phyloP scores from a whole-genome alignment of 2,113 vertebrate genomes.

The Lepisosteus oculatus region DNA sequence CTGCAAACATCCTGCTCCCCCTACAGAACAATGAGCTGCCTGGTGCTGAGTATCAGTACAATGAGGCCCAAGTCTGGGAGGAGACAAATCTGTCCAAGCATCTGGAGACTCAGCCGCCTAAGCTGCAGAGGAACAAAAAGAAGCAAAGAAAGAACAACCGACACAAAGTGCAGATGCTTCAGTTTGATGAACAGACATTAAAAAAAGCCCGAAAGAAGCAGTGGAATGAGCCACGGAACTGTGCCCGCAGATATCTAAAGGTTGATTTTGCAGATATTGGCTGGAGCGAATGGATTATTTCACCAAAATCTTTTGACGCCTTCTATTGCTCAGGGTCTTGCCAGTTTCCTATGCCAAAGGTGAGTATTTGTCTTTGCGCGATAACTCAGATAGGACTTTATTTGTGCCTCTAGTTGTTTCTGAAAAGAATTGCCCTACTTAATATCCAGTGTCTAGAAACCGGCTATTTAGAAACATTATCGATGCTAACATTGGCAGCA shows the following conservation, averaged over 20 bases:
- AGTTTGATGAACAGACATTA: slow-evolving; percentile 90
- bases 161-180: slow-evolving; percentile 80
- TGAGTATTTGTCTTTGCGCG: slow-evolving; percentile 39
- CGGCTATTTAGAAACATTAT: no score
- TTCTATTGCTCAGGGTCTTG: slow-evolving; percentile 94
- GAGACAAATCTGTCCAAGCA: slow-evolving; percentile 73
- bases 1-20: slow-evolving; percentile 66
- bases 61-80: slow-evolving; percentile 67
- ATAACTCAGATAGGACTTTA: not conserved
- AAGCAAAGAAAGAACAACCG: slow-evolving; percentile 77
- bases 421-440: no score
- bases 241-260: slow-evolving; percentile 86
- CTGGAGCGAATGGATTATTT: slow-evolving; percentile 99
- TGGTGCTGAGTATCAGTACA: slow-evolving; percentile 76
- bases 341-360: slow-evolving; percentile 98
- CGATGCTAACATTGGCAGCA: no score
- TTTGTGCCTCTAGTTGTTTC: no score
- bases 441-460: no score
- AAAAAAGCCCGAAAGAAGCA: slow-evolving; percentile 90
- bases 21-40: slow-evolving; percentile 93
- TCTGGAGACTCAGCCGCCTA: slow-evolving; percentile 66
- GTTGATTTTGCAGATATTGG: slow-evolving; percentile 97
- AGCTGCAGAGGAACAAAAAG: slow-evolving; percentile 72
- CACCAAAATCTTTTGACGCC: slow-evolving; percentile 91
- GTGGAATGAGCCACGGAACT: slow-evolving; percentile 85